Conservation (phyloP, 1,140 invertebrate species). For the Cephus cinctus region DNA sequence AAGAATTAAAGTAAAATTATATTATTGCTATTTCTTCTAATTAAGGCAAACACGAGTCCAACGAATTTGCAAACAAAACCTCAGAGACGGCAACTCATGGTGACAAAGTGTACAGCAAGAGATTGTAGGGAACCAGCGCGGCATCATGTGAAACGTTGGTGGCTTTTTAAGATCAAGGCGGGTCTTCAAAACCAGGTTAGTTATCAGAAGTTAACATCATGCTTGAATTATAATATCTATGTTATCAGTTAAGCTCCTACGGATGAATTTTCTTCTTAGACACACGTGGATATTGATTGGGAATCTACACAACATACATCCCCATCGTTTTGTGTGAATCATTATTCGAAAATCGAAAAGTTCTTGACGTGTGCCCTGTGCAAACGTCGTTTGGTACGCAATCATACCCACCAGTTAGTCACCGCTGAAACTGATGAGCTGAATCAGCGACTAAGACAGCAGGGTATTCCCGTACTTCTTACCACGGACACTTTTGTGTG, state of each 20-base stretch:
- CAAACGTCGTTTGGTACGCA: conserved; percentile 69
- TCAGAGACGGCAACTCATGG: conserved; percentile 47
- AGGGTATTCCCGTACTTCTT: conserved; percentile 68
- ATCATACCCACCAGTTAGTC: conserved; percentile 65
- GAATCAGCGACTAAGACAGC: conserved; percentile 64
- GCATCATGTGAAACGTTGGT: conserved; percentile 73
- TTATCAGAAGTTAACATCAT: background rate
- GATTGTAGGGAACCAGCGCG: conserved; percentile 64
- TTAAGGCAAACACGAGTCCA: conserved; percentile 49
- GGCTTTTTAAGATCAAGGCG: conserved; percentile 71
- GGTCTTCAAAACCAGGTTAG: conserved; percentile 70
- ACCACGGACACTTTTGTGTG: conserved; percentile 63
- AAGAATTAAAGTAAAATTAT: conserved; percentile 12
- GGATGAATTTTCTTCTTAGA: conserved; percentile 5
- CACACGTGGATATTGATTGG: conserved; percentile 49
- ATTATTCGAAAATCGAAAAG: conserved; percentile 62
- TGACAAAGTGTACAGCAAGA: conserved; percentile 44
- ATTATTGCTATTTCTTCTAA: conserved; percentile 1
- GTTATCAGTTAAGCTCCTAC: too few species aligned
- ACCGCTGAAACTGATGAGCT: conserved; percentile 65
- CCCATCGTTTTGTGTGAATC: conserved; percentile 54
- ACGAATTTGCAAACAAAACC: conserved; percentile 49
- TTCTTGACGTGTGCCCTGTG: conserved; percentile 75
- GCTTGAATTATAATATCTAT: background rate
- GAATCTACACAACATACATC: conserved; percentile 52